phyloP scores from a whole-genome alignment of 2,113 vertebrate genomes.

The Tetrao urogallus region DNA sequence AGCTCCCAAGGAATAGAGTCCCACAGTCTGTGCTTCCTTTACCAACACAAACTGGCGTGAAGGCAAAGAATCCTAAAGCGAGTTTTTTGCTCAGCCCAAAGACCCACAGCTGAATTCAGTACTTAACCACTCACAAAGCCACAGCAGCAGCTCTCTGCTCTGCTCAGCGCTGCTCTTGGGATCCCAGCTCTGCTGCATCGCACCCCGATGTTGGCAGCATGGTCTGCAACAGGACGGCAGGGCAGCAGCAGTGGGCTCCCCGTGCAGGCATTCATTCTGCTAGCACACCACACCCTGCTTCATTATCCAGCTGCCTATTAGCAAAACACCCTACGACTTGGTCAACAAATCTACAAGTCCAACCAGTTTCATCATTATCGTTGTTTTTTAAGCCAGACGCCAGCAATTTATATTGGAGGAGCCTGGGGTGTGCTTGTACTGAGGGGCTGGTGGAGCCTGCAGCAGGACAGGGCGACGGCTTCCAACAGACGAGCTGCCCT shows the following conservation, averaged over 20 bases:
- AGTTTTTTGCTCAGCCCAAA: constrained; percentile 16
- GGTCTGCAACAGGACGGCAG: background rate
- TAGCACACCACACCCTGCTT: constrained; percentile 17
- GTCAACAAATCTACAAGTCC: constrained; percentile 45
- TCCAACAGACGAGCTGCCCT: background rate
- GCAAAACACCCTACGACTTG: constrained; percentile 27
- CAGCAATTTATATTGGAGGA: background rate
- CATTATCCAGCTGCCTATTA: constrained; percentile 40
- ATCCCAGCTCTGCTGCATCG: background rate
- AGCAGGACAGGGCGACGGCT: background rate
- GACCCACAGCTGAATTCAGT: constrained; percentile 60
- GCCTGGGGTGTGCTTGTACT: background rate
- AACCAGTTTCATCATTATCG: constrained; percentile 14
- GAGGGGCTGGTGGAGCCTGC: background rate
- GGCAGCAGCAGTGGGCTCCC: background rate
- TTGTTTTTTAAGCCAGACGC: background rate
- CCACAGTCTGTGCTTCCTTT: background rate
- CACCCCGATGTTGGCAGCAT: background rate
- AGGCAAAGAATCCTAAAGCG: constrained; percentile 49
- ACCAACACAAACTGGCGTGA: background rate
- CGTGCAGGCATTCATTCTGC: background rate
- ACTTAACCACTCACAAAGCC: constrained; percentile 51
- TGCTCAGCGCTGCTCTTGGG: constrained; percentile 2
- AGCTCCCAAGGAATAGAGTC: background rate
- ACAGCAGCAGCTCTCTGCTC: constrained; percentile 29